A percentile compares a stretch with the other conserved stretches of the same genome.
Evolutionary conservation across 2,888 invertebrate species (phyloP).

Genomic region (Rotaria magnacalcarata): DNA sequence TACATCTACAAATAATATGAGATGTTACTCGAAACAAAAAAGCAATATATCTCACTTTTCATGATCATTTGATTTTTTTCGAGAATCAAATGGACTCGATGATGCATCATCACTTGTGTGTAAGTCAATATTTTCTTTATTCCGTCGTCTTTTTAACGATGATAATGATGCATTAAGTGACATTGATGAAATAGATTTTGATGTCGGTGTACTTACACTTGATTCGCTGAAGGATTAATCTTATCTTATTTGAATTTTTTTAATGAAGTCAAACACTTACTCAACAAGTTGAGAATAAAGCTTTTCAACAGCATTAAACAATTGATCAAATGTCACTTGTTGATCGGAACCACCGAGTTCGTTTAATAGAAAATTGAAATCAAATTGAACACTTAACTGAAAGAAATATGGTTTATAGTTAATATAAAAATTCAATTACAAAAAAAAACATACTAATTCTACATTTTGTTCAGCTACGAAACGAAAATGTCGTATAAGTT

Average conservation of each 20-base stretch:
- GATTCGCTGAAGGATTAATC: not conserved
- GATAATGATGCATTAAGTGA: not conserved
- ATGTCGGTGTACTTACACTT: not conserved
- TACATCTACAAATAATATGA: not conserved
- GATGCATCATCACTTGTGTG: slow-evolving; percentile 27
- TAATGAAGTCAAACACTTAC: not conserved
- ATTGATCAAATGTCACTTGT: slow-evolving; percentile 25
- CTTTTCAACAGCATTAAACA: slow-evolving; percentile 7
- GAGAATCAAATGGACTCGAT: not conserved
- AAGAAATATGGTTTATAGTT: not conserved
- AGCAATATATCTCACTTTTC: not conserved
- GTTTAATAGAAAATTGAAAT: not conserved
- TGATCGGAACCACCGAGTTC: slow-evolving; percentile 1
- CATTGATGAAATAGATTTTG: slow-evolving; percentile 20
- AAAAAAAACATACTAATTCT: not conserved
- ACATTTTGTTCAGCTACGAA: slow-evolving; percentile 19
- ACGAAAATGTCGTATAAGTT: slow-evolving; percentile 2
- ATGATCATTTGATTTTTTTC: not conserved
- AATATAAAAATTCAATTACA: not conserved
- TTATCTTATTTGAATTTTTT: not conserved
- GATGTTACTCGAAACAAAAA: not conserved
- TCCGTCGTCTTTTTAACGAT: not conserved
- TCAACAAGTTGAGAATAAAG: slow-evolving; percentile 7
- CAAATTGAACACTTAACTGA: not conserved
- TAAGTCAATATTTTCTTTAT: slow-evolving; percentile 1